phyloP scores from a whole-genome alignment of 2,797 vertebrate species.

The Sebastes flavidus region DNA sequence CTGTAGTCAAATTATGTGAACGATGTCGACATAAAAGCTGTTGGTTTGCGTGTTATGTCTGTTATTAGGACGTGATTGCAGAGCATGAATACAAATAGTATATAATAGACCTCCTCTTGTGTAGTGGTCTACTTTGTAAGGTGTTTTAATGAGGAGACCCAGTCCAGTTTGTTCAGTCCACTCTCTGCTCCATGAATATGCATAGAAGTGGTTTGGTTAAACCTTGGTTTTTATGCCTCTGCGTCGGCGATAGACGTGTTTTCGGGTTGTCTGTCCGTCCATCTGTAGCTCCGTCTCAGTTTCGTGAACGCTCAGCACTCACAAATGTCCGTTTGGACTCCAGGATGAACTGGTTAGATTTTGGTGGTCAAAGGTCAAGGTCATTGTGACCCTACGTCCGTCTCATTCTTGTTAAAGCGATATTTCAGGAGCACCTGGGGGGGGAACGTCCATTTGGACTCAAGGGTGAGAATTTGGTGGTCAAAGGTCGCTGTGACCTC shows the following conservation, averaged over 20 bases:
- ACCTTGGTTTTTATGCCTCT: not conserved
- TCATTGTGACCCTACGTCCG: no score
- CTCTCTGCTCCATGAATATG: not conserved
- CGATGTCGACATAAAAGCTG: conserved; percentile 22
- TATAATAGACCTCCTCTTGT: not conserved
- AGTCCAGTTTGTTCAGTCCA: not conserved
- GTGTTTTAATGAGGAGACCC: conserved; percentile 3
- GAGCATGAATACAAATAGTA: conserved; percentile 22
- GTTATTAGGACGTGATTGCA: conserved; percentile 26
- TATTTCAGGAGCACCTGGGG: no score
- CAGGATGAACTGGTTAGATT: no score
- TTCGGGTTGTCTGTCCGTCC: no score
- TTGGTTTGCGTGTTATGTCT: conserved; percentile 14
- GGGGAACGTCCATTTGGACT: not conserved
- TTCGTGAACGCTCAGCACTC: not conserved
- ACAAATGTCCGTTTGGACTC: not conserved
- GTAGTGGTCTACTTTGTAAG: conserved; percentile 10
- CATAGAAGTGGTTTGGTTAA: not conserved
- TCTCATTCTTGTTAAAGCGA: no score
- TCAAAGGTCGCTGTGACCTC: no score
- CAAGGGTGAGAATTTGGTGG: no score
- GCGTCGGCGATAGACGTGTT: no score
- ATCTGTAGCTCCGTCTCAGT: not conserved
- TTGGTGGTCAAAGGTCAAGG: no score
- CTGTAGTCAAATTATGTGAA: conserved; percentile 24